phyloP scores from a whole-genome alignment of 2,797 vertebrate species.

The Aphelocoma californica region DNA sequence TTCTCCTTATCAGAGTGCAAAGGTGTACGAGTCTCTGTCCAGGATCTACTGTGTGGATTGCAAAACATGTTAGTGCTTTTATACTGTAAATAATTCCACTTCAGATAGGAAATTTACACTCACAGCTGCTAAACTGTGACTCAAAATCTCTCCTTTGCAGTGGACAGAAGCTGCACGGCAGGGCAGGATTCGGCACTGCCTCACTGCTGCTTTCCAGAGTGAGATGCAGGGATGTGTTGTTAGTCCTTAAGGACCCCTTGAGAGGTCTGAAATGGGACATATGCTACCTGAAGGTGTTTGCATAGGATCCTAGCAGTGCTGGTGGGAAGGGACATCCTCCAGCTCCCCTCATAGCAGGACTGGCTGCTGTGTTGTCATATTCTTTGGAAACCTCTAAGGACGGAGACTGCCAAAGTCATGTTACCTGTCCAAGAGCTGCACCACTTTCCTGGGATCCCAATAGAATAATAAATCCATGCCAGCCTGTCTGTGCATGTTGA shows the following conservation, averaged over 20 bases:
- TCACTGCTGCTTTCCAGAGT: neutral
- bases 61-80: constrained; percentile 1
- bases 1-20: constrained; percentile 86
- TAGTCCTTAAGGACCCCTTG: neutral
- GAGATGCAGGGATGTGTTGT: neutral
- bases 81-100: neutral
- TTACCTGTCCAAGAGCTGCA: neutral
- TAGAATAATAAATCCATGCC: neutral
- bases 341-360: neutral
- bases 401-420: neutral
- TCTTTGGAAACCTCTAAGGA: neutral
- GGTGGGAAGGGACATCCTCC: neutral
- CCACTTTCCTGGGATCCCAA: neutral
- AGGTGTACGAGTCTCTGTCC: constrained; percentile 73
- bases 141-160: neutral
- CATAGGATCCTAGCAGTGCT: neutral
- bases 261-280: neutral
- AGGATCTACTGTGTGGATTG: neutral
- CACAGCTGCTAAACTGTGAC: neutral
- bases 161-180: neutral
- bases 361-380: neutral
- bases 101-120: neutral
- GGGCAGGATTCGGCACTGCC: neutral
- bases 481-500: neutral
- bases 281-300: neutral